Percentiles rank a stretch among this genome's conserved stretches.
phyloP scores from a whole-genome alignment of 2,888 invertebrate species.

The Leptopilina drosophilae region DNA sequence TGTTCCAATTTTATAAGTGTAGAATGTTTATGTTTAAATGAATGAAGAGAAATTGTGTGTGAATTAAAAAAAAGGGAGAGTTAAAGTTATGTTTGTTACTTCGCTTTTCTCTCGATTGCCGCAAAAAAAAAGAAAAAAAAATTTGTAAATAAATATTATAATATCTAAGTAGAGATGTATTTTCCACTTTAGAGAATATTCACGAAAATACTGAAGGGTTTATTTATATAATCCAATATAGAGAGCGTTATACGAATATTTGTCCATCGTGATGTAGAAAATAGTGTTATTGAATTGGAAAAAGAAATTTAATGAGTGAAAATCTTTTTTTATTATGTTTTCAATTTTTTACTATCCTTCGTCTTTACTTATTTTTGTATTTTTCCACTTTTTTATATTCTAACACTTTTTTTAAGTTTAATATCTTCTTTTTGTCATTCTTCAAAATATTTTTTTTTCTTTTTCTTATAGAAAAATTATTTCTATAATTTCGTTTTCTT shows the following conservation, averaged over 20 bases:
- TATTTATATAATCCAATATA: neutral
- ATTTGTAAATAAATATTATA: neutral
- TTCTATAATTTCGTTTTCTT: neutral
- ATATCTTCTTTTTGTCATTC: too few relatives aligned
- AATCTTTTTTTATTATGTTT: too few relatives aligned
- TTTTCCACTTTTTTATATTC: too few relatives aligned
- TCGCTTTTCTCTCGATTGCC: slow-evolving; percentile 8
- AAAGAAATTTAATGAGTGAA: neutral
- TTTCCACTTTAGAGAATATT: slow-evolving; percentile 22
- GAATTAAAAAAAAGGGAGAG: neutral
- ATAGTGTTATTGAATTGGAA: slow-evolving; percentile 9
- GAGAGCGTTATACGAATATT: slow-evolving; percentile 4
- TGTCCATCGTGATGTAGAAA: slow-evolving; percentile 37
- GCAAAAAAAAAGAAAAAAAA: neutral
- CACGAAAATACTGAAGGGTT: slow-evolving; percentile 2
- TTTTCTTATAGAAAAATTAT: too few relatives aligned
- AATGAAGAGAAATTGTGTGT: too few relatives aligned
- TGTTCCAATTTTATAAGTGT: slow-evolving; percentile 9
- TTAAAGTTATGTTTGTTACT: slow-evolving; percentile 3
- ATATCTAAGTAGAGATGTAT: slow-evolving; percentile 22
- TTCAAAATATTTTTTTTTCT: too few relatives aligned
- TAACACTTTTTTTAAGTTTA: too few relatives aligned
- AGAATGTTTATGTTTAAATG: slow-evolving; percentile 16
- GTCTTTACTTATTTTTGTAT: too few relatives aligned
- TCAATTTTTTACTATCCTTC: too few relatives aligned